Conservation (phyloP, 2,113 vertebrate genomes). For the Gnathonemus echidnorhynchus region DNA sequence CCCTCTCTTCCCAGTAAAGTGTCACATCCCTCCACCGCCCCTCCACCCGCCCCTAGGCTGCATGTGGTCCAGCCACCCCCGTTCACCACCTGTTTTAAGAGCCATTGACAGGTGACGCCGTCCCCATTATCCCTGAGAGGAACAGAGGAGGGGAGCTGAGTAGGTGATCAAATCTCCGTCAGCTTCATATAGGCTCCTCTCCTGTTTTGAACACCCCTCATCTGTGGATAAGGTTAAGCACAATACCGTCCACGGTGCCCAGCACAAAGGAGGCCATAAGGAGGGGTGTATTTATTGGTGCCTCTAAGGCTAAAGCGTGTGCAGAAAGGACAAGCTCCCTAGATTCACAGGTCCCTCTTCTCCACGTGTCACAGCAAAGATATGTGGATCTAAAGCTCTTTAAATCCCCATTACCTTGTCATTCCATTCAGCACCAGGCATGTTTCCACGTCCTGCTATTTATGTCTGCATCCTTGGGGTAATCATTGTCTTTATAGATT, state of each 20-base stretch:
- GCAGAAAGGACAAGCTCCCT: neutral
- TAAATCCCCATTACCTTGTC: conserved; percentile 12
- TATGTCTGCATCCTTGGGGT: neutral
- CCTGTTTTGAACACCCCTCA: neutral
- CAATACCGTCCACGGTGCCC: neutral
- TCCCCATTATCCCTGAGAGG: neutral
- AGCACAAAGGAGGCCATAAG: neutral
- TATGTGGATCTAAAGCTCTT: conserved; percentile 17
- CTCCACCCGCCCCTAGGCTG: neutral
- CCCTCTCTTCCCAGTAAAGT: neutral
- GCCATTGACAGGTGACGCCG: neutral
- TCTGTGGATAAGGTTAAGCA: conserved; percentile 7
- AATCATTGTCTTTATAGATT: conserved; percentile 16
- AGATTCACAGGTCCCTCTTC: neutral
- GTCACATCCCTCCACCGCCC: neutral
- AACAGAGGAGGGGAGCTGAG: neutral
- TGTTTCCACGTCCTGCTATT: conserved; percentile 2
- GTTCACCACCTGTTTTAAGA: neutral
- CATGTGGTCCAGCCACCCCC: neutral
- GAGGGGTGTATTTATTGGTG: neutral
- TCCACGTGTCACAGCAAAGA: neutral
- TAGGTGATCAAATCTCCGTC: neutral
- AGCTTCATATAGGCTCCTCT: neutral
- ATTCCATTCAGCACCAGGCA: neutral
- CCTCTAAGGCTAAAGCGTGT: neutral